Conservation (phyloP, 2,797 vertebrate species). For the Leucoraja ocellata region DNA sequence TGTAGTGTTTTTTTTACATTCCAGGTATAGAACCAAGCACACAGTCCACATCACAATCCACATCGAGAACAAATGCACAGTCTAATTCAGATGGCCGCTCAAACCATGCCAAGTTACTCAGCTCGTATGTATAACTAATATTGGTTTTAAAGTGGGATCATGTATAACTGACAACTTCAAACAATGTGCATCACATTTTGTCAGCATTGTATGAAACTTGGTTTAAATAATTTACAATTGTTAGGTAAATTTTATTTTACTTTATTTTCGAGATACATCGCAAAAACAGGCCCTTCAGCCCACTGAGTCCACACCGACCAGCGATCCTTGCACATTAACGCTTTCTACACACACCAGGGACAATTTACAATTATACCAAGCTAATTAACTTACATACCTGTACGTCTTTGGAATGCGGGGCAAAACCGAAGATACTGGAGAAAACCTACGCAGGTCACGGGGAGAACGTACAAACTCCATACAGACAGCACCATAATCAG, state of each 20-base stretch:
- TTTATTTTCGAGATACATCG: too few relatives aligned
- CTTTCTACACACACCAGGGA: too few relatives aligned
- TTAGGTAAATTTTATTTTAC: neutral
- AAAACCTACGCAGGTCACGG: too few relatives aligned
- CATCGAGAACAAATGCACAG: neutral
- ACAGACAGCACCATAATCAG: too few relatives aligned
- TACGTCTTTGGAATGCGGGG: too few relatives aligned
- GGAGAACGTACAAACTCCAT: too few relatives aligned
- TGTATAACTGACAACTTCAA: neutral
- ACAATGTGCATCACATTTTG: neutral
- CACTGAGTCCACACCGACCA: too few relatives aligned
- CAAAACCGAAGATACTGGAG: too few relatives aligned
- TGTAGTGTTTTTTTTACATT: neutral
- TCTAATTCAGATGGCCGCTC: neutral
- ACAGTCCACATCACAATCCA: neutral
- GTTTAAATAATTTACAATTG: neutral
- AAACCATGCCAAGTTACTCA: constrained; percentile 30
- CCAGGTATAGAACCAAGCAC: neutral
- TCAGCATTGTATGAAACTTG: neutral
- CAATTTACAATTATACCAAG: too few relatives aligned
- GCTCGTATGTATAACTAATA: constrained; percentile 13
- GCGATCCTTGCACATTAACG: too few relatives aligned
- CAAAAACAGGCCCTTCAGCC: too few relatives aligned
- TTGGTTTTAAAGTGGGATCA: neutral
- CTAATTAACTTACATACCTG: too few relatives aligned